Evolutionary conservation across 2,888 invertebrate genomes (phyloP), one percentile per base, ranked within the genome.

Genomic region (Trichogramma evanescens): DNA sequence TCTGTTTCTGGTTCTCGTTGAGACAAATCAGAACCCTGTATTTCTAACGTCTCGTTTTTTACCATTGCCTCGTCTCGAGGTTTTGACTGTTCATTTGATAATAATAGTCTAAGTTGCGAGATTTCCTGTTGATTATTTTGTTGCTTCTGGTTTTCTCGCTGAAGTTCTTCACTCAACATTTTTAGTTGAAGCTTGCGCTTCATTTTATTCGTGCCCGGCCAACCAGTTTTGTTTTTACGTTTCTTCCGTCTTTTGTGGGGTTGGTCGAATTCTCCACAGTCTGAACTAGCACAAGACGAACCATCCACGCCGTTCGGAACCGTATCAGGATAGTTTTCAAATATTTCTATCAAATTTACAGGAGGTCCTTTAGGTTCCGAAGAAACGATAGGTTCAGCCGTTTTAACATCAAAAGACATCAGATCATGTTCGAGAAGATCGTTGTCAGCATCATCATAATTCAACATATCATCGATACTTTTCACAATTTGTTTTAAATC

Each of bases 141-240:
- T 26, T 26, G 26, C 26, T 69, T 67, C 13, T 62, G 59, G 10
- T 55, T 56, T 13, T 66, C 61, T 58, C 69, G 62, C 54, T 69
- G 67, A 50, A 66, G 61, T 48, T 69, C 65, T 40, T 60, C 64
- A 50, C 49, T 44, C 56, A 64, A 51, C n/a, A 68, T 66, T 45
- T 71, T 72, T 0, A 63, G 56, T 42, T 69, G 69, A 13, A 72
- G 54, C 63, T 73, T 74, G 56, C 71, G 72, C 38, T 71, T 68
- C 61, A 75, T 73, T 61, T 74, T 74, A 46, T 74, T 78, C 26
- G 26, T 26, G 2, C 77, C 75, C 0, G 92, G 92, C 92, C 92
- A 92, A 6, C 92, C 92, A 0, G 92, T 92, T 63, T 85, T 81
- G 76, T 91, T 91, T 75, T 75, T 85, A 83, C 73, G 86, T 85